A percentile compares a stretch with the other conserved stretches of the same genome.
Conservation (phyloP, 2,888 invertebrate genomes). For the Drosophila maculinotata region DNA sequence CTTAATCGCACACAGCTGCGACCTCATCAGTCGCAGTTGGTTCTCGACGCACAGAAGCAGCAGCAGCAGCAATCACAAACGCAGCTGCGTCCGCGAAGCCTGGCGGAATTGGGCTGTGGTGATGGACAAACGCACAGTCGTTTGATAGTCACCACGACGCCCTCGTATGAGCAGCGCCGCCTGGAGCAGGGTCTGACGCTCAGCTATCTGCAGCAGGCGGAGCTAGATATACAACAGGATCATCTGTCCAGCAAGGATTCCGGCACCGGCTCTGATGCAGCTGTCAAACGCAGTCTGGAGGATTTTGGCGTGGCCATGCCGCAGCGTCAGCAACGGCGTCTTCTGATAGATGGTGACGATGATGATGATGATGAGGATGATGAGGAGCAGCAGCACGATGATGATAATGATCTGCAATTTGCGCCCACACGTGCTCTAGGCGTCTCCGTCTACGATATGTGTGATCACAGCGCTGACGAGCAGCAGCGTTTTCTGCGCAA, state of each 20-base stretch:
- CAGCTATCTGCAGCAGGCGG: slow-evolving; percentile 71
- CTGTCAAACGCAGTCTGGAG: slow-evolving; percentile 81
- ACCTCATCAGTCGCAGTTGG: slow-evolving; percentile 60
- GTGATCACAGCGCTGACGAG: slow-evolving; percentile 56
- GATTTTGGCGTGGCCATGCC: slow-evolving; percentile 69
- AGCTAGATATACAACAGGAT: slow-evolving; percentile 79
- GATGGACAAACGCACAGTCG: slow-evolving; percentile 64
- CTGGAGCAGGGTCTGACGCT: slow-evolving; percentile 73
- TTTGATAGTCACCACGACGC: slow-evolving; percentile 76
- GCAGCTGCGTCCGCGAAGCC: slow-evolving; percentile 70
- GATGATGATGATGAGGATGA: slow-evolving; percentile 44
- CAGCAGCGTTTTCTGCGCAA: slow-evolving; percentile 69
- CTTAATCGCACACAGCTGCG: slow-evolving; percentile 77
- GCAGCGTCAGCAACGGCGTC: slow-evolving; percentile 40
- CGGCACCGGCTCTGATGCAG: slow-evolving; percentile 83
- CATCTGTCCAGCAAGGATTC: slow-evolving; percentile 83
- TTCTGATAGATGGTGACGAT: slow-evolving; percentile 37
- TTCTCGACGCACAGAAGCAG: slow-evolving; percentile 50
- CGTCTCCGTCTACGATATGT: slow-evolving; percentile 69
- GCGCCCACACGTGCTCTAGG: slow-evolving; percentile 69
- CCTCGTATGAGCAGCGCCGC: slow-evolving; percentile 79
- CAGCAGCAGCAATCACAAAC: slow-evolving; percentile 36
- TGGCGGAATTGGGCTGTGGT: slow-evolving; percentile 67
- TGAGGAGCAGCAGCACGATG: slow-evolving; percentile 38
- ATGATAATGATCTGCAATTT: slow-evolving; percentile 69